Percentiles rank a stretch among this genome's conserved stretches.
These are phyloP conservation scores for Scophthalmus maximus DNA, from an alignment of 2,113 vertebrate genomes.

Conservation along the genomic window DNA sequence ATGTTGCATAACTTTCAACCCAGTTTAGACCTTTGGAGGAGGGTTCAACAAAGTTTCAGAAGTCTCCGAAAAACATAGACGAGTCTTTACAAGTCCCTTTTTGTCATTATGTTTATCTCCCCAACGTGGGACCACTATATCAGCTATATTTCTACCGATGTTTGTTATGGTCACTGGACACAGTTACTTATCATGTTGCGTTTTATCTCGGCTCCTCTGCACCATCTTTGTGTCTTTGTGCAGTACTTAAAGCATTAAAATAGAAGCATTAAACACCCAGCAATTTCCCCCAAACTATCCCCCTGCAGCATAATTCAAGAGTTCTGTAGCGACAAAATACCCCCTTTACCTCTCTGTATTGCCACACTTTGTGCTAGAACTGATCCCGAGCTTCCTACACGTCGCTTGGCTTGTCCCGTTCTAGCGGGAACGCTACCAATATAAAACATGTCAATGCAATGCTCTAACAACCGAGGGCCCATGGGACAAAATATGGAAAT, in stretches of 20 bases:
- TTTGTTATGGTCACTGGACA: constrained; percentile 1
- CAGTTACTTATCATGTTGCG: neutral
- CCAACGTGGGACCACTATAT: too few species aligned
- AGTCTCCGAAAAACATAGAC: too few species aligned
- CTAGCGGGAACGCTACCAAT: constrained; percentile 60
- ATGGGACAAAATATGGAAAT: constrained; percentile 69
- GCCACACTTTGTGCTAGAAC: constrained; percentile 3
- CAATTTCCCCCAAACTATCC: constrained; percentile 32
- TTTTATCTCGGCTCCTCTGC: neutral
- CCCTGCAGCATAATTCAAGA: constrained; percentile 13
- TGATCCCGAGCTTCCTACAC: neutral
- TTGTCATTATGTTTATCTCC: too few species aligned
- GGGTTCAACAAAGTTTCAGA: too few species aligned
- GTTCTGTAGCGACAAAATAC: constrained; percentile 14
- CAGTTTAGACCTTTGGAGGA: too few species aligned
- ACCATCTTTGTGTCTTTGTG: constrained; percentile 15
- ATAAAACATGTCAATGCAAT: constrained; percentile 69
- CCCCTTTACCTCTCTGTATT: constrained; percentile 12
- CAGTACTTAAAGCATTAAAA: constrained; percentile 13
- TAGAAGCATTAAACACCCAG: constrained; percentile 35
- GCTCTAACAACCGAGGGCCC: constrained; percentile 51
- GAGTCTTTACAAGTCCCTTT: too few species aligned
- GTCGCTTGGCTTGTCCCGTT: constrained; percentile 40
- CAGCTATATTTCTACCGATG: neutral
- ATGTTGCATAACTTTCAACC: too few species aligned